Base-by-base conservation (phyloP, 2,113 vertebrate species). In the Pteruthius melanotis region DNA sequence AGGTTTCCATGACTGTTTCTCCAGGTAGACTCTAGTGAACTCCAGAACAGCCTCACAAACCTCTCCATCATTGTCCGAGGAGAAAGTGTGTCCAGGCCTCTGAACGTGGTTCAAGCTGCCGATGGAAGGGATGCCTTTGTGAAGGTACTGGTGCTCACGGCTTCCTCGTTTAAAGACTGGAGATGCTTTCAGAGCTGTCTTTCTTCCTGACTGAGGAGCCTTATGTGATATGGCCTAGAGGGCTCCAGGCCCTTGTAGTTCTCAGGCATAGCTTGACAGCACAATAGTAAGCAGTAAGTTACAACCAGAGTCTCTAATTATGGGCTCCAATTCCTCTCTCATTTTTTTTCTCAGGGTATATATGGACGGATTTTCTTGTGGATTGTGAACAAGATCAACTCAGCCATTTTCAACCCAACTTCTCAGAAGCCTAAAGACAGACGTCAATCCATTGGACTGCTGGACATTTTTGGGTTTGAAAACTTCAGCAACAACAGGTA, bases 391-490 rank as follows among this genome's bases (percentile, higher is more conserved):
- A 99, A 99, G 97, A 99, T 99, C 90, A 99, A 99, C 76, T 76
- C 95, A 17, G 98, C 98, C 11, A 98, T 99, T 96, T 98, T 97
- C 97, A 99, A 98, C 13, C 96, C 97, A 5, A 3, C 97, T n/a
- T 69, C 98, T 24, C 97, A 98, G 79, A 98, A 98, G 26, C 74
- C 98, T 27, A 93, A 89, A 27, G 76, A 95, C 15, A 86, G 92
- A 37, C 90, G 37, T 57, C 98, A 98, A 53, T 98, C 99, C 30
- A 99, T 99, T 13, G 99, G 99, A 45, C 97, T 99, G 47, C 97
- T 99, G 35, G 99, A 99, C 92, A 99, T 99, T 97, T 99, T 99
- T 93, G 99, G 99, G 42, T 99, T 99, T 98, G 99, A 99, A 98
- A 99, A 99, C 95, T 99, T 99, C 93, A 97, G 83, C n/a, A 98